Evolutionary conservation across 1,140 invertebrate species (phyloP).

Genomic region (Anadara kagoshimensis): DNA sequence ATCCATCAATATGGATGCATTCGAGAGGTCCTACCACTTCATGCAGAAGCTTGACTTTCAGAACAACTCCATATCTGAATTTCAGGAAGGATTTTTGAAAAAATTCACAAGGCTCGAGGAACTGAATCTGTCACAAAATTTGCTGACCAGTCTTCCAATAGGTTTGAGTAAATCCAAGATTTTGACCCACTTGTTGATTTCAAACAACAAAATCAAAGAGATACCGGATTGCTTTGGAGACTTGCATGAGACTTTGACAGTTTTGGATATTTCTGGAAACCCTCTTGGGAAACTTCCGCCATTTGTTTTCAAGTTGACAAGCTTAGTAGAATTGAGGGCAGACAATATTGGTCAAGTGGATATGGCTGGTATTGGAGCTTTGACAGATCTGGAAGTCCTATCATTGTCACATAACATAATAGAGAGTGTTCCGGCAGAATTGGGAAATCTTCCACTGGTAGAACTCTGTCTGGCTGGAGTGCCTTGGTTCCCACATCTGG

Average conservation of each 20-base stretch:
- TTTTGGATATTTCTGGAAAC: constrained; percentile 54
- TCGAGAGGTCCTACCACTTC: constrained; percentile 26
- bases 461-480: constrained; percentile 52
- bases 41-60: constrained; percentile 51
- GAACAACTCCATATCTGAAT: constrained; percentile 39
- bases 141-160: constrained; percentile 22
- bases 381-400: constrained; percentile 44
- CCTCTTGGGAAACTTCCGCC: constrained; percentile 52
- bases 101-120: constrained; percentile 37
- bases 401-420: constrained; percentile 45
- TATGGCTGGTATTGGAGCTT: constrained; percentile 36
- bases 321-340: constrained; percentile 48
- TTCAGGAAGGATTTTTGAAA: constrained; percentile 42
- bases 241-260: constrained; percentile 27
- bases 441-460: constrained; percentile 21
- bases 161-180: constrained; percentile 19
- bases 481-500: constrained; percentile 41
- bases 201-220: constrained; percentile 33
- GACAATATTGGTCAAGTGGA: constrained; percentile 56
- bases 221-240: constrained; percentile 37
- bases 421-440: constrained; percentile 21
- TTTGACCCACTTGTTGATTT: constrained; percentile 38
- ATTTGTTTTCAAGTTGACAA: constrained; percentile 32
- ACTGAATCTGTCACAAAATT: constrained; percentile 43
- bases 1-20: constrained; percentile 21